A percentile compares a stretch with the other conserved stretches of the same genome.
Conservation (phyloP, 2,888 invertebrate genomes). For the Drosophila falleni region DNA sequence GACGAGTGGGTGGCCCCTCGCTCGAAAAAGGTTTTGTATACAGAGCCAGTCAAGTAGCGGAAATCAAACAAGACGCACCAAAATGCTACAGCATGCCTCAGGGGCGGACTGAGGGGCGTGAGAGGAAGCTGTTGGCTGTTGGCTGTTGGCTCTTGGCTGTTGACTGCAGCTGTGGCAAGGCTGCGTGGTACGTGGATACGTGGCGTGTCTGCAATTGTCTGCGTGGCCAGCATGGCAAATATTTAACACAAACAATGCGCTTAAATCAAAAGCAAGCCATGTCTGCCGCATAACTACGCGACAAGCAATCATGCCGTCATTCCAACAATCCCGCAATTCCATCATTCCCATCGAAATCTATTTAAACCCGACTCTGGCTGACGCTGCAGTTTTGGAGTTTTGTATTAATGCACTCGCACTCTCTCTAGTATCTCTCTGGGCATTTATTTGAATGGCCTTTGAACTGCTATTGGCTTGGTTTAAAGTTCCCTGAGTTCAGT, state of each 20-base stretch:
- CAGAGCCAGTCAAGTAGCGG: slow-evolving; percentile 54
- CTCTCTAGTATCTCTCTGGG: slow-evolving; percentile 1
- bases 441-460: slow-evolving; percentile 71
- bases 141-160: slow-evolving; percentile 46
- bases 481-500: slow-evolving; percentile 47
- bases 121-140: slow-evolving; percentile 30
- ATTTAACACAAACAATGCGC: slow-evolving; percentile 78
- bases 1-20: slow-evolving; percentile 27
- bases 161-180: slow-evolving; percentile 69
- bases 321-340: slow-evolving; percentile 11
- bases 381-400: slow-evolving; percentile 53
- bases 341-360: slow-evolving; percentile 48
- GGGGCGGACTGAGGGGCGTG: neutral
- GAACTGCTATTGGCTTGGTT: slow-evolving; percentile 35
- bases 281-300: slow-evolving; percentile 72
- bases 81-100: slow-evolving; percentile 21
- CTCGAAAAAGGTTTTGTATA: slow-evolving; percentile 34
- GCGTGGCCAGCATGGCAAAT: slow-evolving; percentile 80
- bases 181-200: slow-evolving; percentile 49
- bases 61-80: slow-evolving; percentile 71
- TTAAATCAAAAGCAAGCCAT: slow-evolving; percentile 78
- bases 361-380: slow-evolving; percentile 63
- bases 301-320: slow-evolving; percentile 41
- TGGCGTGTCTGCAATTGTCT: slow-evolving; percentile 71
- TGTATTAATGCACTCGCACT: slow-evolving; percentile 49